These are phyloP conservation scores for Chionodraco myersi DNA, from an alignment of 2,113 vertebrate genomes.

Conservation along the genomic window DNA sequence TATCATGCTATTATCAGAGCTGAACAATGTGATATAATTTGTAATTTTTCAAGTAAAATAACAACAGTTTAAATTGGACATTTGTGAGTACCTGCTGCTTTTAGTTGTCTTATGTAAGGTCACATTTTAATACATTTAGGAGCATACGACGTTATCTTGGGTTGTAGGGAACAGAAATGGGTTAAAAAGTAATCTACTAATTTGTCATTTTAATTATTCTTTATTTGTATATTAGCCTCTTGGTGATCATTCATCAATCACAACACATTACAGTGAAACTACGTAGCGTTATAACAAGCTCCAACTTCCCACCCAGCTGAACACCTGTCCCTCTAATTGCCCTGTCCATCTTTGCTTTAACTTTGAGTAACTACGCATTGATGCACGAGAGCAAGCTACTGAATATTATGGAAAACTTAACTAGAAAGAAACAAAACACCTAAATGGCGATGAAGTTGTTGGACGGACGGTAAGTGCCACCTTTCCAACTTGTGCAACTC, in stretches of 20 bases:
- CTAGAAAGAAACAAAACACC: background rate
- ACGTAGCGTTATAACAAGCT: background rate
- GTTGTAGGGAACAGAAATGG: background rate
- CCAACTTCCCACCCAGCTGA: slow-evolving; percentile 15
- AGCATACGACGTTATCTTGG: background rate
- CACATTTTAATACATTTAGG: background rate
- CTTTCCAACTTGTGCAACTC: slow-evolving; percentile 50
- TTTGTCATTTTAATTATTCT: background rate
- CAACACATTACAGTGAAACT: background rate
- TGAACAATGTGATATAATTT: background rate
- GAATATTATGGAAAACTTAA: slow-evolving; percentile 2
- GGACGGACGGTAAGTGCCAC: background rate
- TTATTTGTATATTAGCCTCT: too few relatives aligned
- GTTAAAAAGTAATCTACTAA: background rate
- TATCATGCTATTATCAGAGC: background rate
- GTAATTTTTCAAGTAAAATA: background rate
- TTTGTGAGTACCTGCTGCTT: background rate
- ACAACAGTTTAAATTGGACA: background rate
- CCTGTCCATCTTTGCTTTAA: background rate
- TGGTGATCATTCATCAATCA: too few relatives aligned
- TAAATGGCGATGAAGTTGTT: slow-evolving; percentile 27
- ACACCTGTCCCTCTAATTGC: slow-evolving; percentile 27
- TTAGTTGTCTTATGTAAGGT: background rate
- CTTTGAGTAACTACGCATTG: slow-evolving; percentile 4
- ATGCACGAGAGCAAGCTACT: background rate